Conservation (phyloP, 2,797 vertebrate species). For the Threskiornis aethiopicus region DNA sequence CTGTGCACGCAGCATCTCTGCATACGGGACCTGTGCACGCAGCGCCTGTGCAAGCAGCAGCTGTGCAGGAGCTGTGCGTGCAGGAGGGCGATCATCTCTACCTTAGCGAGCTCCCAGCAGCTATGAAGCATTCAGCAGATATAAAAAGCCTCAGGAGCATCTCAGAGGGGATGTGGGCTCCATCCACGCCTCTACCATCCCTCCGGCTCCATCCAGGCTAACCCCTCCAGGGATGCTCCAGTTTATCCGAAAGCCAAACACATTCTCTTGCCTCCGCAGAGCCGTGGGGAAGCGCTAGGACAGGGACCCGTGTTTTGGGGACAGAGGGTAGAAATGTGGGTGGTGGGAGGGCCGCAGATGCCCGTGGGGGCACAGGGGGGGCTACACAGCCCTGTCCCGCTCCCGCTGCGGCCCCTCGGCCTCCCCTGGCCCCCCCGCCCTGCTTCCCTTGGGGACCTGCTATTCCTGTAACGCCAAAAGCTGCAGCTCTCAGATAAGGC, state of each 20-base stretch:
- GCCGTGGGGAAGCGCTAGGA: background rate
- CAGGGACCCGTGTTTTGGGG: background rate
- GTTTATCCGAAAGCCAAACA: accelerated
- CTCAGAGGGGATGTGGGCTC: accelerated
- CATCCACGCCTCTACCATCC: background rate
- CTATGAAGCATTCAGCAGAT: accelerated
- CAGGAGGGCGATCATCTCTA: background rate
- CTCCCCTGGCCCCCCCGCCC: background rate
- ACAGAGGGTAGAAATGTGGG: background rate
- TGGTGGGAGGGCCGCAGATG: background rate
- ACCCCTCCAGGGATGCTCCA: background rate
- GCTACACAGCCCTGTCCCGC: background rate
- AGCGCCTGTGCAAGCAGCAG: background rate
- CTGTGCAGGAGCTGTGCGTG: background rate
- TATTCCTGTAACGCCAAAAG: constrained; percentile 40
- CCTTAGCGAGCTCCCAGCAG: background rate
- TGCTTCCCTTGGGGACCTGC: background rate
- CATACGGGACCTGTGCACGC: too few relatives aligned
- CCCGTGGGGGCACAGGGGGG: background rate
- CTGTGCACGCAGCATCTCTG: too few relatives aligned
- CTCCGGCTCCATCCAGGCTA: accelerated
- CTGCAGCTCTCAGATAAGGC: constrained; percentile 46
- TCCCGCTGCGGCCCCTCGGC: accelerated
- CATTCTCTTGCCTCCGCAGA: background rate
- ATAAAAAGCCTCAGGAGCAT: background rate